These are phyloP conservation scores for Mesoclemmys tuberculata DNA, from an alignment of 2,113 vertebrate species.

Conservation along the genomic window DNA sequence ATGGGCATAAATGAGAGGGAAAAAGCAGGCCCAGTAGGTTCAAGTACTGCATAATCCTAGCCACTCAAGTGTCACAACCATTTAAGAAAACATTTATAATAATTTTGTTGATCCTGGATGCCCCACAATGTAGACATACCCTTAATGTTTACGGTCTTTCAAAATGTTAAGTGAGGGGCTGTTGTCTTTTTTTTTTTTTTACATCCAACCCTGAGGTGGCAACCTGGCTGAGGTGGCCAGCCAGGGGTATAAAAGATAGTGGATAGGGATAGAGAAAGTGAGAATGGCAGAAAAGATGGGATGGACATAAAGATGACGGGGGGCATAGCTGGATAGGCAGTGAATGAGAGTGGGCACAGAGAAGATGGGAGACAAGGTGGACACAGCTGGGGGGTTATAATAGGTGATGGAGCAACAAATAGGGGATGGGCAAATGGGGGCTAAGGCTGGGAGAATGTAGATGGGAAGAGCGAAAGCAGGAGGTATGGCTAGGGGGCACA, in stretches of 20 bases:
- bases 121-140: neutral
- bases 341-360: neutral
- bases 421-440: neutral
- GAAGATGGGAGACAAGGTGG: neutral
- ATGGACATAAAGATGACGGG: neutral
- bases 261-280: neutral
- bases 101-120: neutral
- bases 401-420: neutral
- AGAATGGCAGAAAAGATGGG: neutral
- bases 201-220: neutral
- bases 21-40: neutral
- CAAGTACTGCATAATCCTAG: neutral
- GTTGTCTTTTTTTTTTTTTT: too few relatives aligned
- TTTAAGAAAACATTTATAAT: neutral
- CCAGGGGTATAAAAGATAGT: neutral
- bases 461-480: neutral
- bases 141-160: neutral
- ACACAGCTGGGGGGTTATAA: neutral
- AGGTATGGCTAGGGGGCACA: too few relatives aligned
- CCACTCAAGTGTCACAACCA: neutral
- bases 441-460: neutral
- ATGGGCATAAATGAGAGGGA: neutral
- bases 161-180: neutral
- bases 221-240: neutral
- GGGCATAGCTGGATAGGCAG: neutral